Percentiles rank a stretch among this genome's conserved stretches.
Conservation (phyloP, 64 coral and sea anemone genomes). For the Hydrozoanthus tunicans region DNA sequence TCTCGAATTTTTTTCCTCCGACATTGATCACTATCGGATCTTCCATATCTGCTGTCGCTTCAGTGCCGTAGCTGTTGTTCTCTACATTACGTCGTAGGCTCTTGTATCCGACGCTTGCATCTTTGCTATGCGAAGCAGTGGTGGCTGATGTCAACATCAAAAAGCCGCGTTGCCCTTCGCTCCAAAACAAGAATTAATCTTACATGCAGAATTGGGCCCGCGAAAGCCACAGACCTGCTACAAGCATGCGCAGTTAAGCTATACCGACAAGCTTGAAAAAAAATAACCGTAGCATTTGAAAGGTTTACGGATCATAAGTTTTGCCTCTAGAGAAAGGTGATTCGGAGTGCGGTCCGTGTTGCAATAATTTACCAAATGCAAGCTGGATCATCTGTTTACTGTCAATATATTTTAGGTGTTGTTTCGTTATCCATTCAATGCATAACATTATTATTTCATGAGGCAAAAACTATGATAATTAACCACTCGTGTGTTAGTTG, state of each 20-base stretch:
- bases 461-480: constrained; percentile 77
- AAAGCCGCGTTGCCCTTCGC: constrained; percentile 47
- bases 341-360: constrained; percentile 27
- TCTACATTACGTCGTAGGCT: constrained; percentile 58
- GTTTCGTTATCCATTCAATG: constrained; percentile 75
- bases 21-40: constrained; percentile 94
- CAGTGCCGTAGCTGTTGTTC: constrained; percentile 23
- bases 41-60: constrained; percentile 66
- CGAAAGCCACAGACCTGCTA: constrained; percentile 74
- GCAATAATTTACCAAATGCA: constrained; percentile 92
- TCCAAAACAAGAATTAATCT: constrained; percentile 82
- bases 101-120: constrained; percentile 41
- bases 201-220: constrained; percentile 70
- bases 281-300: constrained; percentile 23
- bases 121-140: constrained; percentile 45
- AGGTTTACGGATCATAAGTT: constrained; percentile 29
- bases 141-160: constrained; percentile 92
- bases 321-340: constrained; percentile 5
- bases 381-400: constrained; percentile 73
- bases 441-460: constrained; percentile 89
- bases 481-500: constrained; percentile 27
- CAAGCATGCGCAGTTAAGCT: constrained; percentile 74
- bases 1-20: constrained; percentile 92
- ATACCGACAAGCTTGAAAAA: background rate
- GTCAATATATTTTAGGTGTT: constrained; percentile 91